Evolutionary conservation across 2,113 vertebrate species (phyloP), one percentile per base, ranked within the genome.

Genomic region (Empidonax traillii): DNA sequence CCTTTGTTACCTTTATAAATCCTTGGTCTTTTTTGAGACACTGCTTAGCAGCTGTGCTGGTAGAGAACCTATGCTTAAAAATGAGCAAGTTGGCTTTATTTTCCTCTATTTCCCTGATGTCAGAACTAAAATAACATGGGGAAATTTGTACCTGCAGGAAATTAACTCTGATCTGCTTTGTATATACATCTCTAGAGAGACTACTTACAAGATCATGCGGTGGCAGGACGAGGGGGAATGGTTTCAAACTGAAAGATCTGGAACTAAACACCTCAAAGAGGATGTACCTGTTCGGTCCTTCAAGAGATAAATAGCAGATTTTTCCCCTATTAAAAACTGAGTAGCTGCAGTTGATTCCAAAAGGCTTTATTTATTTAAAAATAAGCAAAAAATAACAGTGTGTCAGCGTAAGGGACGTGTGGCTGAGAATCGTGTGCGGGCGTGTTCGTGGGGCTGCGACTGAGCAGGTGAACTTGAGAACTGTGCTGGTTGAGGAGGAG

Each of bases 281-380:
- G 74, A 75, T 14, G 14, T 6, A 56, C 44, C 47, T 17, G 17
- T 41, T 68, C 23, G 5, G 8, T 84, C n/a, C 68, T 58, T 75
- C 41, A 21, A 53, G 56, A 59, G 21, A 24, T 1, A 62, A 78
- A 53, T 0, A 6, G 39, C 67, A 77, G 52, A 16, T 69, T 63
- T 81, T 47, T 6, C 79, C 46, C 6, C 44, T 77, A 11, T 23
- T 83, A 73, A 76, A 87, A 71, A 67, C 1, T 4, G 20, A 55
- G 58, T 3, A 55, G 44, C 41, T 37, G 8, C 39, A 65, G 30
- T 17, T 72, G 72, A 87, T 78, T 94, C 80, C 59, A 78, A 94
- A 93, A 93, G 73, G 81, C 78, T 96, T 95, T 93, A 91, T 96
- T 97, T 90, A 81, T 88, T 95, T 79, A 94, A 96, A 96, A 96